phyloP scores from a whole-genome alignment of 92 coral and sea anemone species.

The Porites rus region DNA sequence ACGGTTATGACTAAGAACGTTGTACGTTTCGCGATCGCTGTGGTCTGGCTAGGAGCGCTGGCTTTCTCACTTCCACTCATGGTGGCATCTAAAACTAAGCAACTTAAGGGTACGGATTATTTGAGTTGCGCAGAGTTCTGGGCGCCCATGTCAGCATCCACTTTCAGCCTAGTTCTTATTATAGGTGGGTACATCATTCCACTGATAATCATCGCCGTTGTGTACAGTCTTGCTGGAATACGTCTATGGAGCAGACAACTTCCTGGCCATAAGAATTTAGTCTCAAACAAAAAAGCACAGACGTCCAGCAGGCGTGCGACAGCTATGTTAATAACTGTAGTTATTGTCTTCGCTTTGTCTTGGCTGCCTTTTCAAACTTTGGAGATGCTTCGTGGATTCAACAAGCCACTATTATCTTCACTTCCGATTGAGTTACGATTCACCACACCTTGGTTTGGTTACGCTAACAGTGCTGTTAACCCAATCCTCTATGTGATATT shows the following conservation, averaged over 20 bases:
- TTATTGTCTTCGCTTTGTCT: slow-evolving; percentile 69
- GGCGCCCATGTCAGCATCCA: not conserved
- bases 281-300: slow-evolving; percentile 54
- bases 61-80: slow-evolving; percentile 54
- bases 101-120: not conserved
- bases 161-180: slow-evolving; percentile 17
- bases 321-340: slow-evolving; percentile 75
- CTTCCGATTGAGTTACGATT: slow-evolving; percentile 41
- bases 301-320: slow-evolving; percentile 74
- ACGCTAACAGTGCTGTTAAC: slow-evolving; percentile 74
- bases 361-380: slow-evolving; percentile 71
- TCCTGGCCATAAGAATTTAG: slow-evolving; percentile 69
- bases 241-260: slow-evolving; percentile 69
- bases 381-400: slow-evolving; percentile 23
- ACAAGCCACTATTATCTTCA: not conserved
- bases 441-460: slow-evolving; percentile 69
- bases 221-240: slow-evolving; percentile 55
- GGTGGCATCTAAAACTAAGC: slow-evolving; percentile 7
- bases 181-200: slow-evolving; percentile 52
- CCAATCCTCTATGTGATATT: slow-evolving; percentile 77
- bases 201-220: slow-evolving; percentile 37
- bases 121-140: slow-evolving; percentile 39
- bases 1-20: slow-evolving; percentile 63
- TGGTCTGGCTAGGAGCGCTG: slow-evolving; percentile 62
- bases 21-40: slow-evolving; percentile 35